Percentiles rank a stretch among this genome's conserved stretches.
Conservation (phyloP, 30 jellyfish, hydroid and myxozoan genomes). For the Aurelia aurita complex sp. Pacific region DNA sequence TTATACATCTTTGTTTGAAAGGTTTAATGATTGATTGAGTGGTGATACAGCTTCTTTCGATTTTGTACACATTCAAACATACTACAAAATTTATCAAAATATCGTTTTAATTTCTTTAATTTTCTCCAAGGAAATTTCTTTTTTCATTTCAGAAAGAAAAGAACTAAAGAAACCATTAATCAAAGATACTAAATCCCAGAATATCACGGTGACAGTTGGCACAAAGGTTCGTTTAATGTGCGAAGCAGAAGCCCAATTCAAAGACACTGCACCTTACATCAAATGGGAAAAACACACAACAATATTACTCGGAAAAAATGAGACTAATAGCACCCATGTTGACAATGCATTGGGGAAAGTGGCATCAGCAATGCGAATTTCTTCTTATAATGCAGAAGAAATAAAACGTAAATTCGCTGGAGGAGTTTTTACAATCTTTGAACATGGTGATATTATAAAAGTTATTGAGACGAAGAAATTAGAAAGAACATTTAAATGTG, state of each 20-base stretch:
- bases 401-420: background rate
- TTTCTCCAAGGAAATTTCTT: no score
- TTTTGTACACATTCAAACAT: no score
- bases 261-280: constrained; percentile 31
- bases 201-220: constrained; percentile 31
- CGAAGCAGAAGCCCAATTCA: constrained; percentile 12
- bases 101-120: no score
- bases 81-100: no score
- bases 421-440: background rate
- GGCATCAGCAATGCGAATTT: no score
- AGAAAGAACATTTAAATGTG: constrained; percentile 36
- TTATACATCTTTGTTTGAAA: no score
- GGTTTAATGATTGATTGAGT: no score
- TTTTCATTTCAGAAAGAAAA: constrained; percentile 36
- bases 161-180: constrained; percentile 47
- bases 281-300: constrained; percentile 21
- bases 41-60: no score
- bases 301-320: background rate
- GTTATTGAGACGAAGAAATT: constrained; percentile 19
- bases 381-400: background rate
- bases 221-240: constrained; percentile 28
- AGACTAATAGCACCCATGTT: background rate
- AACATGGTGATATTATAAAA: background rate
- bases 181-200: constrained; percentile 14
- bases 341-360: background rate